Base-by-base conservation (phyloP, 1,140 invertebrate genomes). In the Drosophila simulans region DNA sequence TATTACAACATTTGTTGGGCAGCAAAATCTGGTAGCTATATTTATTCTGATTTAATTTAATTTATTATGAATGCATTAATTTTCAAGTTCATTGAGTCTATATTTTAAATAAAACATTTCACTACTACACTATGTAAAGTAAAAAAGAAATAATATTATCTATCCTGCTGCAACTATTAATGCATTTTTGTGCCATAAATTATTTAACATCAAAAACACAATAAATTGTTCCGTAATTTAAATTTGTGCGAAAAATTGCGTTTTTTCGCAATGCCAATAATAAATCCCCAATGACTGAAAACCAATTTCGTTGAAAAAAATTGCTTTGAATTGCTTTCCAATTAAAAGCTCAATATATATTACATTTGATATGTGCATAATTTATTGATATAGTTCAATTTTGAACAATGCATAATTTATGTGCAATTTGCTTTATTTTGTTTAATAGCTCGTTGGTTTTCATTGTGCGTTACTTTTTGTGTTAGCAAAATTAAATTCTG, bases 401-500 rank as follows among this genome's bases (percentile, higher is more conserved):
- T 34, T 49, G 3, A 22, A 22, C 42, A 20, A 45, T 45, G 42
- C 12, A 40, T 57, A 39, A 60, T 8, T 39, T 12, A 53, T 37
- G 34, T 15, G 34, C 37, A 10, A 3, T 22, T 31, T 4, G 13
- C 13, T 57, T 8, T 15, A 4, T n/a, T 35, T 17, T 15, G 25
- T 20, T 15, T 10, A 15, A 12, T 31, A 22, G 13, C 34, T 56
- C 35, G 15, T 39, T 27, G 11, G 22, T 22, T 60, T 27, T 17
- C 7, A 54, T 17, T 37, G 57, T 17, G 12, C 8, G n/a, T 5
- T 5, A 20, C 11, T 39, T 69, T 45, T 45, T 64, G 20, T 31
- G 31, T 31, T 20, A 17, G 11, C 2, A 22, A 55, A 83, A 70
- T 66, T 63, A 49, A 84, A 63, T 49, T 43, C 11, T 15, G 13